Percentiles rank a stretch among this genome's conserved stretches.
phyloP scores from a whole-genome alignment of 1,140 invertebrate genomes.

The Apis cerana region DNA sequence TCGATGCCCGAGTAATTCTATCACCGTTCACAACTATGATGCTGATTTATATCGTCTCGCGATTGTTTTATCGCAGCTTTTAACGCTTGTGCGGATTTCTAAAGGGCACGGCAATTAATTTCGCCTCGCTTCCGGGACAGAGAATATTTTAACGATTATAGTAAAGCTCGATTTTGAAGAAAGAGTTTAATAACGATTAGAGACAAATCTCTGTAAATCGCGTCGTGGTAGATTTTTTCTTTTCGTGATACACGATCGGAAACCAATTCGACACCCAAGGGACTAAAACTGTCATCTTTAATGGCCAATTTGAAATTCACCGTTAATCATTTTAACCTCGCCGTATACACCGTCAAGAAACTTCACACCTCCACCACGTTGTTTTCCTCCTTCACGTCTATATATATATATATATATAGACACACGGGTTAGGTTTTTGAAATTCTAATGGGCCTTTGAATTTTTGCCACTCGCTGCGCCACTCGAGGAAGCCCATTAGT shows the following conservation, averaged over 20 bases:
- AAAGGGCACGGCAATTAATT: not conserved
- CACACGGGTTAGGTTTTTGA: not conserved
- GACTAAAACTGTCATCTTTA: not conserved
- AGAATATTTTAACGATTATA: no score
- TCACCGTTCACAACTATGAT: not conserved
- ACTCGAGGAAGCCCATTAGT: constrained; percentile 31
- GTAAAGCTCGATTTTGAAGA: no score
- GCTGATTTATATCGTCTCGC: not conserved
- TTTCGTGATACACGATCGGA: no score
- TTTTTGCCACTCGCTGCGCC: constrained; percentile 10
- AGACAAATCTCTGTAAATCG: no score
- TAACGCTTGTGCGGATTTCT: not conserved
- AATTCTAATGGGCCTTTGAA: constrained; percentile 1
- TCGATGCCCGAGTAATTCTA: constrained; percentile 3
- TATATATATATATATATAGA: not conserved
- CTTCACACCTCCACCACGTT: not conserved
- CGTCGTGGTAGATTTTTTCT: no score
- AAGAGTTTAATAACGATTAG: no score
- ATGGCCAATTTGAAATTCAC: not conserved
- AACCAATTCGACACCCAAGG: not conserved
- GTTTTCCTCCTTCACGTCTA: not conserved
- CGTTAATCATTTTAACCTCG: not conserved
- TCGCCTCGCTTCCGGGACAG: no score
- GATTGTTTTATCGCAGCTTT: not conserved
- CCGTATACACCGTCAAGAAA: not conserved